Evolutionary conservation across 2,113 vertebrate species (phyloP).

Genomic region (Malurus cyaneus): DNA sequence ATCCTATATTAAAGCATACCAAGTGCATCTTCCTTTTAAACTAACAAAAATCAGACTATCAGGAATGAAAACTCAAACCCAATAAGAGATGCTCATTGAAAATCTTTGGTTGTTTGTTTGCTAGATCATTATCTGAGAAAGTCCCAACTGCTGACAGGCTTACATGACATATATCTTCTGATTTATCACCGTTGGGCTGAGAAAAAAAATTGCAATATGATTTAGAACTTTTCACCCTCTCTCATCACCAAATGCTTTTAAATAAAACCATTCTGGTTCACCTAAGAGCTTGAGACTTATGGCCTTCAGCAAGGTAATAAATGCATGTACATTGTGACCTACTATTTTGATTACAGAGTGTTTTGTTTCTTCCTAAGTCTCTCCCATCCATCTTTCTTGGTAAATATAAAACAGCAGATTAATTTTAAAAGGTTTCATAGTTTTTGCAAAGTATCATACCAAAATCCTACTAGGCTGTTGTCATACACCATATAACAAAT

Average conservation of each 20-base stretch:
- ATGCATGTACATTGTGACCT: not conserved
- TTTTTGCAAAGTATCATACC: not conserved
- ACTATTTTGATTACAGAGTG: not conserved
- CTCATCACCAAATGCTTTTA: not conserved
- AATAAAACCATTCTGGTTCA: not conserved
- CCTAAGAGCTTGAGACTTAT: not conserved
- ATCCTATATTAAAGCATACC: not conserved
- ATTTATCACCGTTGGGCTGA: not conserved
- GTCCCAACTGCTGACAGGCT: not conserved
- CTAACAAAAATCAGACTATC: not conserved
- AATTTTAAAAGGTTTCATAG: not conserved
- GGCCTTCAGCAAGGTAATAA: not conserved
- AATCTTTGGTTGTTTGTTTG: not conserved
- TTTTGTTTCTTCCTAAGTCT: not conserved
- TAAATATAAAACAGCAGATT: not conserved
- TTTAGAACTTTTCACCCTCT: not conserved
- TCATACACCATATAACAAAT: not conserved
- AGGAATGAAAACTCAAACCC: not conserved
- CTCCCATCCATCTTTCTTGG: not conserved
- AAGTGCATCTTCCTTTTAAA: not conserved
- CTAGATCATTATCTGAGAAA: not conserved
- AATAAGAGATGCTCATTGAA: not conserved
- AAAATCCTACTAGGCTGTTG: not conserved
- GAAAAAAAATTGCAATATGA: not conserved
- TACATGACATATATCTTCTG: not conserved